Conservation (phyloP, 1,140 invertebrate species). For the Penaeus indicus region DNA sequence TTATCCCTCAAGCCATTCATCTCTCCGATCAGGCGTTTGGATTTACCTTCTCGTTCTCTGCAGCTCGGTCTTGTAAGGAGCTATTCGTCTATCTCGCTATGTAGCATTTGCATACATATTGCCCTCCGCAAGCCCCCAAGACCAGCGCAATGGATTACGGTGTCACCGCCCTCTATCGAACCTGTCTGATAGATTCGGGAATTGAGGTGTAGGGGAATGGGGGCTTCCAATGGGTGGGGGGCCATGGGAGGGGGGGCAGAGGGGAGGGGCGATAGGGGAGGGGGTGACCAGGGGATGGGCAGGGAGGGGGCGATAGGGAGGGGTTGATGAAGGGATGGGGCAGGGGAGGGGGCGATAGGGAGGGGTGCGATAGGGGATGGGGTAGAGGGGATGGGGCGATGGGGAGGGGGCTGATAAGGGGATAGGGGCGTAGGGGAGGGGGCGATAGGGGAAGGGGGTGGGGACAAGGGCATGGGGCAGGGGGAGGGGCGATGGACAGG, state of each 20-base stretch:
- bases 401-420: background rate
- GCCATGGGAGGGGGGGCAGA: no score
- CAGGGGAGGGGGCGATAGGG: background rate
- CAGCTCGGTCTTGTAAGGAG: conserved; percentile 29
- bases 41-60: conserved; percentile 27
- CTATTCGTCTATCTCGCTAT: conserved; percentile 31
- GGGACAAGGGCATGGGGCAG: no score
- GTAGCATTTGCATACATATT: conserved; percentile 41
- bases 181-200: conserved; percentile 35
- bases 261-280: background rate
- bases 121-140: conserved; percentile 24
- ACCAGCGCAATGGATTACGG: conserved; percentile 25
- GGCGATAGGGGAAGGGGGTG: background rate
- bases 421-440: no score
- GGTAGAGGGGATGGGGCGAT: background rate
- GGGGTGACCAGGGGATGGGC: no score
- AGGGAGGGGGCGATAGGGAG: background rate
- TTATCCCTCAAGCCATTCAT: background rate
- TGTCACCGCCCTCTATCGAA: conserved; percentile 37
- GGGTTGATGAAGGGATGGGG: background rate
- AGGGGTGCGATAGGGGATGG: no score
- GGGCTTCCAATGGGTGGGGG: background rate
- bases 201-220: background rate
- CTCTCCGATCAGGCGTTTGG: conserved; percentile 28
- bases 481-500: no score